phyloP scores from a whole-genome alignment of 92 coral and sea anemone species.

The Epizoanthus scotinus region DNA sequence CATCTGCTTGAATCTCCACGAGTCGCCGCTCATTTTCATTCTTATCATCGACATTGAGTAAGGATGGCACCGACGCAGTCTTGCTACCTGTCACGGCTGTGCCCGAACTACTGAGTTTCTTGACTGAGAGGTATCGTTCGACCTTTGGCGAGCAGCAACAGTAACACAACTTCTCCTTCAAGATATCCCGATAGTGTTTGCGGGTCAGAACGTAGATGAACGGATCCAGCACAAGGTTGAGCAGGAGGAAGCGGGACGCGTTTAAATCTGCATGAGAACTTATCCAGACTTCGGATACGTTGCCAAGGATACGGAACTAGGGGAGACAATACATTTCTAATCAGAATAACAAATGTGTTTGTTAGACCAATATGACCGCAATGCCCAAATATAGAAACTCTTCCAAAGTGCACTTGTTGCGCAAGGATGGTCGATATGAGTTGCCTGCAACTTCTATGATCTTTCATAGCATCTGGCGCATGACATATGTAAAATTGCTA shows the following conservation, averaged over 20 bases:
- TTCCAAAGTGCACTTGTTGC: too few species aligned
- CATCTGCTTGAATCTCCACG: not conserved
- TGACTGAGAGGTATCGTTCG: conserved; percentile 7
- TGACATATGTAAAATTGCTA: too few species aligned
- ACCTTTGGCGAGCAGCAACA: conserved; percentile 24
- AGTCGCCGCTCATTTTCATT: not conserved
- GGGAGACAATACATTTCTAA: too few species aligned
- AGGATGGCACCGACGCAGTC: not conserved
- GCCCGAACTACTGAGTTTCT: conserved; percentile 21
- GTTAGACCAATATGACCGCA: too few species aligned
- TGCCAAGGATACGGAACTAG: conserved; percentile 87
- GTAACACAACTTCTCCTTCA: conserved; percentile 28
- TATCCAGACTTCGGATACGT: conserved; percentile 74
- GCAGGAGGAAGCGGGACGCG: conserved; percentile 62
- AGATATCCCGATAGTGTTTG: conserved; percentile 66
- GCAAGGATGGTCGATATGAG: too few species aligned
- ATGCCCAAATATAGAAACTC: too few species aligned
- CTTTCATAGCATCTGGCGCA: too few species aligned
- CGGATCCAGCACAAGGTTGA: conserved; percentile 82
- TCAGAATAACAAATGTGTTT: too few species aligned
- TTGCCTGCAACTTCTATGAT: too few species aligned
- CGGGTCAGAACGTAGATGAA: conserved; percentile 77
- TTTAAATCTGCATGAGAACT: conserved; percentile 71
- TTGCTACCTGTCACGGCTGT: conserved; percentile 10
- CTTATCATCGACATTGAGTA: conserved; percentile 1